phyloP scores from a whole-genome alignment of 2,888 invertebrate species.

The Gasteruption jaculator region DNA sequence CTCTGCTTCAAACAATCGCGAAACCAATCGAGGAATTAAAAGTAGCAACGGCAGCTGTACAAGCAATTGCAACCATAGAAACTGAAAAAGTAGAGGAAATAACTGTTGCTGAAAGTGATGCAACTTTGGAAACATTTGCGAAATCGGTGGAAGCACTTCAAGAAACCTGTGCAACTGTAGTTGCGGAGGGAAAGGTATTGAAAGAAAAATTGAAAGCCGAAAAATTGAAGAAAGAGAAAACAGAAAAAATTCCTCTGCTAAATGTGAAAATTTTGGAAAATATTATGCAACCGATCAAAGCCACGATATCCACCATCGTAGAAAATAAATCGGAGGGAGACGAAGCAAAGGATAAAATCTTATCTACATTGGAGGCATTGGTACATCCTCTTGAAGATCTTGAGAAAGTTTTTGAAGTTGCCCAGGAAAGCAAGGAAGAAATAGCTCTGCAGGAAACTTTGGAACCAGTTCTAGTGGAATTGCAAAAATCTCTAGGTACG shows the following conservation, averaged over 20 bases:
- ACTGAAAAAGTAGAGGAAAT: background rate
- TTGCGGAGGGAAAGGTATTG: constrained; percentile 3
- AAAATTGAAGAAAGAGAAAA: background rate
- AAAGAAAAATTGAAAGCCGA: constrained; percentile 11
- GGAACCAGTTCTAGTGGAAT: too few relatives aligned
- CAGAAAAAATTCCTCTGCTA: too few relatives aligned
- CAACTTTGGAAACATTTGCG: constrained; percentile 16
- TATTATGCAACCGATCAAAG: too few relatives aligned
- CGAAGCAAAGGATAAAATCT: background rate
- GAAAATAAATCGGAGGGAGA: too few relatives aligned
- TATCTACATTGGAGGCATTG: constrained; percentile 25
- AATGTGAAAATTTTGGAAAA: too few relatives aligned
- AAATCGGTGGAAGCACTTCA: constrained; percentile 17
- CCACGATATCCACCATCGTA: too few relatives aligned
- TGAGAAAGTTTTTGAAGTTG: too few relatives aligned
- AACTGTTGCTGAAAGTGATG: constrained; percentile 3
- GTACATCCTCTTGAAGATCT: constrained; percentile 22
- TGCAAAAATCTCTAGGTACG: too few relatives aligned
- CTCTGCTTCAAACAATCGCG: constrained; percentile 3
- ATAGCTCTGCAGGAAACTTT: too few relatives aligned
- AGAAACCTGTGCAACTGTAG: constrained; percentile 15
- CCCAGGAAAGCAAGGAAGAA: too few relatives aligned
- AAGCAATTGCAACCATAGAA: constrained; percentile 7
- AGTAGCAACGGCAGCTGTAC: constrained; percentile 16
- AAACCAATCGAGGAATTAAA: constrained; percentile 19